Conservation (phyloP, 2,113 vertebrate species). For the Silurus meridionalis region DNA sequence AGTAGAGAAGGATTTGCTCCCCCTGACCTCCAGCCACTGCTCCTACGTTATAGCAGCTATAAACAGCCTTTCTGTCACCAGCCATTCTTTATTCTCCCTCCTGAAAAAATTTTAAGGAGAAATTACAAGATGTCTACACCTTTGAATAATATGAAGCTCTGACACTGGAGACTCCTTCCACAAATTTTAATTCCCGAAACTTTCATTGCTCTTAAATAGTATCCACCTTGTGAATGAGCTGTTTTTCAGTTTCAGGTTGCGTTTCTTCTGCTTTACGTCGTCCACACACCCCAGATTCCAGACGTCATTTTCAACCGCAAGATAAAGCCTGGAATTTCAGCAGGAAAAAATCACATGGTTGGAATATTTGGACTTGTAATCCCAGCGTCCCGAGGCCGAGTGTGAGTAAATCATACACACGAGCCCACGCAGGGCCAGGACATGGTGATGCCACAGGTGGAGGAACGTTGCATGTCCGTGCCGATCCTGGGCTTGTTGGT, state of each 20-base stretch:
- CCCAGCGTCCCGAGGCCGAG: not conserved
- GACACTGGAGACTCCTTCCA: not conserved
- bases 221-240: not conserved
- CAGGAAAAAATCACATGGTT: not conserved
- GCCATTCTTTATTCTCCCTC: too few species aligned
- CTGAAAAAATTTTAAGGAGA: too few species aligned
- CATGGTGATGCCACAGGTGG: not conserved
- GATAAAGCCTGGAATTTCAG: not conserved
- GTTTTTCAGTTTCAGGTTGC: not conserved
- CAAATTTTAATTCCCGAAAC: not conserved
- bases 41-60: too few species aligned
- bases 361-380: not conserved
- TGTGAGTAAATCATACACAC: slow-evolving; percentile 12
- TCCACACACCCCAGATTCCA: slow-evolving; percentile 5
- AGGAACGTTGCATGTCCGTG: not conserved
- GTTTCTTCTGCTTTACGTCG: not conserved
- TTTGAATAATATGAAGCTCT: not conserved
- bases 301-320: not conserved
- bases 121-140: too few species aligned
- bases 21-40: too few species aligned
- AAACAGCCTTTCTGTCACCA: too few species aligned
- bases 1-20: too few species aligned
- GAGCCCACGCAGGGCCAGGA: not conserved
- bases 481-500: not conserved
- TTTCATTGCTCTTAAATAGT: not conserved